Percentiles rank a stretch among this genome's conserved stretches.
These are phyloP conservation scores for Hepsetus odoe DNA, from an alignment of 2,113 vertebrate genomes.

Conservation along the genomic window DNA sequence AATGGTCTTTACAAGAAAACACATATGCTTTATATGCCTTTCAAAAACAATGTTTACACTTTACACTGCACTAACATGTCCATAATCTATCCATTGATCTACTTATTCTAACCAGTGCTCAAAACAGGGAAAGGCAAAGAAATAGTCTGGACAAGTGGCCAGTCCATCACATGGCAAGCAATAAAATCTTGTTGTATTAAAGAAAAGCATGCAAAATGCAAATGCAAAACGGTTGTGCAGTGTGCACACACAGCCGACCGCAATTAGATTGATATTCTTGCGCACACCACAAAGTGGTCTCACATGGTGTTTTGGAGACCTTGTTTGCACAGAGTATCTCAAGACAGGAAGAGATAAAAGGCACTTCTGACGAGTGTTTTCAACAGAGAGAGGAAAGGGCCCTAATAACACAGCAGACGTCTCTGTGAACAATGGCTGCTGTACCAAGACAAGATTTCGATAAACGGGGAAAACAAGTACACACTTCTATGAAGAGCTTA, in stretches of 20 bases:
- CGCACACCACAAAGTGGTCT: conserved; percentile 30
- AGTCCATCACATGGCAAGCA: too few relatives aligned
- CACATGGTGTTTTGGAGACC: conserved; percentile 40
- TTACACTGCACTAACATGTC: too few relatives aligned
- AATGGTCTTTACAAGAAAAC: too few relatives aligned
- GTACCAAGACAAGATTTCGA: conserved; percentile 26
- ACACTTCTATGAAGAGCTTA: neutral
- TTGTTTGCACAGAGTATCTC: conserved; percentile 61
- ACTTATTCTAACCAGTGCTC: too few relatives aligned
- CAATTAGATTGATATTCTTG: neutral
- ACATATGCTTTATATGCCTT: too few relatives aligned
- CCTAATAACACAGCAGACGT: conserved; percentile 56
- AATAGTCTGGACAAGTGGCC: too few relatives aligned
- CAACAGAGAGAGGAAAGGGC: conserved; percentile 66
- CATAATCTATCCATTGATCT: too few relatives aligned
- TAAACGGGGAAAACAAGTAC: conserved; percentile 26
- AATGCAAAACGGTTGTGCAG: neutral
- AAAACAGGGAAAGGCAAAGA: too few relatives aligned
- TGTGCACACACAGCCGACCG: neutral
- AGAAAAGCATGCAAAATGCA: too few relatives aligned
- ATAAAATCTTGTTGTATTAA: too few relatives aligned
- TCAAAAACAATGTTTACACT: too few relatives aligned
- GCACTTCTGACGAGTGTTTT: conserved; percentile 67
- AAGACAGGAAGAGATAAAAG: conserved; percentile 77
- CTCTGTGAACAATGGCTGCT: conserved; percentile 57